Base-by-base conservation (phyloP, 2,797 vertebrate species). In the Phalloptychus januarius region DNA sequence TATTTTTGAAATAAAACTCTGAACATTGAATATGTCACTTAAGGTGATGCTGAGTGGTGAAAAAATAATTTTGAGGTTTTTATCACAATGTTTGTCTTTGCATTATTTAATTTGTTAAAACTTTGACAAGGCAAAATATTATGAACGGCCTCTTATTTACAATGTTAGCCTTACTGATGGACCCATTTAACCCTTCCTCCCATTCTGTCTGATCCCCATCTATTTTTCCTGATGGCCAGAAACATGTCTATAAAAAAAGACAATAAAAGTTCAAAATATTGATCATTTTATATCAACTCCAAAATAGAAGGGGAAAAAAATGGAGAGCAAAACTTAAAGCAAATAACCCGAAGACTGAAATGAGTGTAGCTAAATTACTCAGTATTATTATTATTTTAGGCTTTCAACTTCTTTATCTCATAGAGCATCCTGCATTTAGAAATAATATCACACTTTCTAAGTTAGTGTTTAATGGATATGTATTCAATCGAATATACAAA, bases 11-110 rank as follows among this genome's bases (percentile, higher is more conserved):
- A 91, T 92, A 91, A 91, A 89, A 93, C 87, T 86, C 90, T 91
- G 92, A 88, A 86, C 83, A 85, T 90, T 91, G 93, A 95, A 95
- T 95, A 93, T 92, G 93, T 94, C 91, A 91, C 88, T 91, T 91
- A 91, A 79, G 80, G 79, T 90, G 90, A 91, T 92, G 91, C 86
- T 85, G 86, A 84, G 85, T 86, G 86, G 91, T 83, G 79, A 84
- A 84, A 80, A 87, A 85, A 90, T 92, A 89, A 83, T 84, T 77
- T 88, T 87, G 77, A 82, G 85, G 85, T 89, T 90, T 93, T 93
- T 87, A 92, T 92, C 90, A 94, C 81, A 70, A 85, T 79, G 83
- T 85, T 91, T 91, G 89, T 90, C 84, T 94, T 91, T 56, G 0
- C 1, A n/a, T 56, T 56, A 28, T 10, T 54, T 54, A 12, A n/a